Evolutionary conservation across 2,797 vertebrate genomes (phyloP), one percentile per base, ranked within the genome.

Genomic region (Simalia tracyae): DNA sequence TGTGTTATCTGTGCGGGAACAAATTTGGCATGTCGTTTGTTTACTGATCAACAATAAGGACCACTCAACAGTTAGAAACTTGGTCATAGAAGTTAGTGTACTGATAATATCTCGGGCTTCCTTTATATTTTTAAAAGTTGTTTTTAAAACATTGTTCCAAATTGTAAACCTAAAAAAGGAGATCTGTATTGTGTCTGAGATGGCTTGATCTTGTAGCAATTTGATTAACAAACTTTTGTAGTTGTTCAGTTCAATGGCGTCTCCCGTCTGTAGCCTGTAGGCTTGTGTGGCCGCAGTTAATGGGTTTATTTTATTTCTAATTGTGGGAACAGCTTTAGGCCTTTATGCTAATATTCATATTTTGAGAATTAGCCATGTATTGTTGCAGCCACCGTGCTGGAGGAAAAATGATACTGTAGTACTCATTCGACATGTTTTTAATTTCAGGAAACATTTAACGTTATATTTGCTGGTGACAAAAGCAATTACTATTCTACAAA

Each of bases 281-380:
- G 92, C 87, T 57, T 92, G 94, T 92, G 94, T 93, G 92, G 56
- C 88, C 76, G 91, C 63, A 94, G 89, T 88, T 94, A 94, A 95
- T 92, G 94, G 94, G 61, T 96, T 96, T 91, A 91, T 95, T 94
- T 95, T 95, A 92, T 92, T 95, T 96, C 96, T 96, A 95, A 94
- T 94, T 96, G 90, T 96, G 93, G 93, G 94, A 94, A 90, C 89
- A 92, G 76, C 68, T 93, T 56, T 89, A 94, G 95, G 72, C 93
- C 92, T 24, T 94, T 95, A 95, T 93, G 89, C 15, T 95, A 95
- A 96, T 95, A 94, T 92, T 93, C 89, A 85, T 94, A 91, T 94
- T 95, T 97, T 93, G 76, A 95, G 84, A 95, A 95, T 96, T 96
- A 95, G 63, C 31, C 26, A 92, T 94, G 63, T 92, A 92, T 95